Evolutionary conservation across 30 jellyfish, hydroid and myxozoan genomes (phyloP), one percentile per base, ranked within the genome.

Genomic region (Cassiopea andromeda): DNA sequence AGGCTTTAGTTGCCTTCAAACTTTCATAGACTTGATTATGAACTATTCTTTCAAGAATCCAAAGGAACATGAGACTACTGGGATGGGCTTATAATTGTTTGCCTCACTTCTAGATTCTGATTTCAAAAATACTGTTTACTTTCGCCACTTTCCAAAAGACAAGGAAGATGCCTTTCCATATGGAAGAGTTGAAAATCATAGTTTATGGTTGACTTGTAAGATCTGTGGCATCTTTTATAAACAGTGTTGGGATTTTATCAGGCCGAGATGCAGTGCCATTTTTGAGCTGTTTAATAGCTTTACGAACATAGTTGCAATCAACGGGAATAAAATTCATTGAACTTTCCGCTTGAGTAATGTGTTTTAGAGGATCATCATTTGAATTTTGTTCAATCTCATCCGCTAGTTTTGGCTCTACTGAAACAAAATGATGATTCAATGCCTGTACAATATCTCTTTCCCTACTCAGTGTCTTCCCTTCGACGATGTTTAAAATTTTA

Each of bases 41-140:
- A 9, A 68, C 83, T 68, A 64, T 48, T 68, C 73, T 43, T 69
- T 67, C 83, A 17, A 44, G 44, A 47, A 43, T 19, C 61, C 68
- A 2, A 81, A 60, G 44, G 17, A 81, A 14, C 58, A 80, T 14
- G 89, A 81, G 79, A 81, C 44, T 46, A 81, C 89, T 58, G 80
- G 60, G 57, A 49, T 81, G 44, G 89, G 89, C 18, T 81, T 57
- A 81, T 81, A 81, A 60, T 81, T 81, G 38, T 64, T 64, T 64
- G 73, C 73, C 73, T 64, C 73, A 64, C 73, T 64, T 64, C 73
- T 64, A 64, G 69, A 6, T 50, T 46, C 85, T 76, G 85, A 80
- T 43, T 80, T 80, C 1, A 80, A 80, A 66, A 80, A 7, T 27
- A 54, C 81, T 58, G 47, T 81, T 80, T 18, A 66, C 89, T 60